A percentile compares a stretch with the other conserved stretches of the same genome.
Evolutionary conservation across 1,140 invertebrate species (phyloP).

Genomic region (Limonius californicus): DNA sequence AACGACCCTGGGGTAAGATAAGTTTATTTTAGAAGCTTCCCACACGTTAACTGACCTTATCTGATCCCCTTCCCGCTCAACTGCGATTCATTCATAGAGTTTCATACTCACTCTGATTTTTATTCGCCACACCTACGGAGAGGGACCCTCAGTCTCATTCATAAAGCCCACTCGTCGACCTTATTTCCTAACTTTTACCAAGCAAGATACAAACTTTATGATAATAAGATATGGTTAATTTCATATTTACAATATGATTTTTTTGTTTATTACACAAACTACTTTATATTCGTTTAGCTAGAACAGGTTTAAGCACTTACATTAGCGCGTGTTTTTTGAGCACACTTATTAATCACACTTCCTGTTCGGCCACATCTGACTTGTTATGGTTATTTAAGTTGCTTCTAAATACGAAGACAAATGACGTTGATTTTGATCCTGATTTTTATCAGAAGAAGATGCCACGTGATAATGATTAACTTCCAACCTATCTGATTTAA

Average conservation of each 20-base stretch:
- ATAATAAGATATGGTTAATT: not conserved
- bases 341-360: too few relatives aligned
- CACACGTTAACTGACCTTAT: conserved; percentile 1
- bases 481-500: too few relatives aligned
- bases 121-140: conserved; percentile 1
- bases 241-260: not conserved
- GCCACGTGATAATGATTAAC: too few relatives aligned
- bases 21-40: not conserved
- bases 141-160: conserved; percentile 1
- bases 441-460: too few relatives aligned
- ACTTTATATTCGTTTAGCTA: not conserved
- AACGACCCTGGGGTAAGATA: not conserved
- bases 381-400: too few relatives aligned
- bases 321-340: not conserved
- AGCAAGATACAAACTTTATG: not conserved
- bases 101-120: conserved; percentile 1
- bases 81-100: not conserved
- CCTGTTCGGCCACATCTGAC: too few relatives aligned
- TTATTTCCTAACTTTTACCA: not conserved
- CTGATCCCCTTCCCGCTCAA: not conserved
- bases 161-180: not conserved
- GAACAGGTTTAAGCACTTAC: not conserved
- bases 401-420: too few relatives aligned
- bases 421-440: too few relatives aligned
- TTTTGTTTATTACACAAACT: not conserved